Evolutionary conservation across 2,888 invertebrate species (phyloP), one percentile per base, ranked within the genome.

Genomic region (Rhyacophila evoluta): DNA sequence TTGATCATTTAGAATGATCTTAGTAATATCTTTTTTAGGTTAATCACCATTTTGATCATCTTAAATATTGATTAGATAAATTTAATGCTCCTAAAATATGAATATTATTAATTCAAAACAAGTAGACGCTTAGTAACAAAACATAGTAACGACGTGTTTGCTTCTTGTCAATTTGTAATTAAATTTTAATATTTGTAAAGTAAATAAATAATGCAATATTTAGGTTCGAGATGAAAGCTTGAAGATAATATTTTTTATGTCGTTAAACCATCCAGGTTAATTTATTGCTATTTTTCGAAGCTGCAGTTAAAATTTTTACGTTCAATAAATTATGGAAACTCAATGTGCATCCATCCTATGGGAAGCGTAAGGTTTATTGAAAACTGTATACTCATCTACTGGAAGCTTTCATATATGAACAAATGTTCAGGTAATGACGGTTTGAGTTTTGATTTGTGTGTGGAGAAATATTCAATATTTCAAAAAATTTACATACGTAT

Each of bases 251-350:
- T 55, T 55, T 39, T 41, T 55, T 55, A 55, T 19, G 1, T 55
- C 55, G 55, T 55, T 55, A 55, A 55, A 55, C 55, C 55, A 55
- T 55, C 55, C 55, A 55, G 25, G 55, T 55, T 55, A 55, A 55
- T 55, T 55, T 55, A 55, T 55, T 8, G 55, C 19, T 55, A 55
- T 55, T 55, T n/a, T 55, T 55, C 19, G 25, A 55, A 55, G 55
- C 19, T 8, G 55, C 19, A 55, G 12, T 55, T 55, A 55, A 55
- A 55, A 25, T 6, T 55, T 55, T 55, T 55, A 55, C 55, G 55
- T 25, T 55, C 55, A 55, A 55, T 55, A 55, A 55, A 55, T 55
- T 55, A 55, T 55, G 55, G 10, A 55, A 55, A 55, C 55, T 19
- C 55, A 10, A 25, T 55, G 55, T 55, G 15, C 25, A 55, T 55